Conservation (phyloP, 35 echinoderm and acorn worm species). For the Lytechinus pictus region DNA sequence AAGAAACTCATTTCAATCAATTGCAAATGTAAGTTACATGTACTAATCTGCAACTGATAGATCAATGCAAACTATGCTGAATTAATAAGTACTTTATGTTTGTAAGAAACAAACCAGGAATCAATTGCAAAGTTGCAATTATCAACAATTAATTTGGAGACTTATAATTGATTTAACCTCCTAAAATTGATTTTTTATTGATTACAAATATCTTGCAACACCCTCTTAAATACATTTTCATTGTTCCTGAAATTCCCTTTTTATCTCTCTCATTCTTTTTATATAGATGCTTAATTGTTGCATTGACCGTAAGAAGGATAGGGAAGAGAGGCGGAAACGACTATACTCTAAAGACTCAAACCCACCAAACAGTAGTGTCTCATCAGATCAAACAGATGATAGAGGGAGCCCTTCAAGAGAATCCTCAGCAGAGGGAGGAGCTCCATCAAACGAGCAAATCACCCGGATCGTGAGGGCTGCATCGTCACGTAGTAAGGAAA, state of each 20-base stretch:
- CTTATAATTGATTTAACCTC: too few relatives aligned
- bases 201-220: neutral
- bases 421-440: neutral
- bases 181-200: too few relatives aligned
- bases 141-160: too few relatives aligned
- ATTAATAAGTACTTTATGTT: too few relatives aligned
- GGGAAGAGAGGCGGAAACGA: slow-evolving; percentile 72
- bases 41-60: too few relatives aligned
- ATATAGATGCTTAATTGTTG: slow-evolving; percentile 96
- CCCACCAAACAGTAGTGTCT: neutral
- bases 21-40: too few relatives aligned
- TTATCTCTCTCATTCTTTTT: neutral
- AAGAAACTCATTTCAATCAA: too few relatives aligned
- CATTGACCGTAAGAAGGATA: slow-evolving; percentile 86
- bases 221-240: too few relatives aligned
- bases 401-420: neutral
- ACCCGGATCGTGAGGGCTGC: slow-evolving; percentile 28
- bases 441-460: neutral
- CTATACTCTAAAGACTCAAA: slow-evolving; percentile 16
- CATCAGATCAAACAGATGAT: slow-evolving; percentile 6
- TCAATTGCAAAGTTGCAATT: too few relatives aligned
- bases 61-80: too few relatives aligned
- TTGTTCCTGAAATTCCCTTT: neutral
- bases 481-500: slow-evolving; percentile 57
- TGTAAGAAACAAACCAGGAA: too few relatives aligned